phyloP scores from a whole-genome alignment of 2,797 vertebrate species.

The Chrysocyon brachyurus region DNA sequence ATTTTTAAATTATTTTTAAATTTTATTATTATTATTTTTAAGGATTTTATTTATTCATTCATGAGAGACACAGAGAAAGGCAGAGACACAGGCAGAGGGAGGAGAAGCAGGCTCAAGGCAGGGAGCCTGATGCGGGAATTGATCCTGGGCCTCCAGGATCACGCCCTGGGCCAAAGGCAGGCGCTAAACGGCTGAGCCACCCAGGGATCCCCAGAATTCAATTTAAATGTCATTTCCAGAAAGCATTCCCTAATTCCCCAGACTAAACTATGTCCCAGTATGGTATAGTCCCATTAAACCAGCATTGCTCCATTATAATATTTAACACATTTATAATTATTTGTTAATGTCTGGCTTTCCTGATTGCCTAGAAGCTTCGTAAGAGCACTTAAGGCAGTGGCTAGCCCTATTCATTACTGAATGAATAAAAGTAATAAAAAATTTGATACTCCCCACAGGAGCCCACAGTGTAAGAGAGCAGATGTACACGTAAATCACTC shows the following conservation, averaged over 20 bases:
- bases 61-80: too few species aligned
- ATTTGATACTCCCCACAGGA: background rate
- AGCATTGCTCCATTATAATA: background rate
- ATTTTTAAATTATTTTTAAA: too few species aligned
- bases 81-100: too few species aligned
- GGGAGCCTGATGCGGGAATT: too few species aligned
- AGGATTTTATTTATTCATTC: too few species aligned
- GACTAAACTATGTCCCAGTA: background rate
- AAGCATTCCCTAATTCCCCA: background rate
- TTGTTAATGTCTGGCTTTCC: constrained; percentile 33
- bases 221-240: background rate
- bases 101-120: too few species aligned
- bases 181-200: too few species aligned
- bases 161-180: too few species aligned
- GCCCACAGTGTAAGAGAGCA: background rate
- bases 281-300: background rate
- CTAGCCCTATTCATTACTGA: background rate
- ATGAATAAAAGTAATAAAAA: constrained; percentile 45
- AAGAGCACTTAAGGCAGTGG: background rate
- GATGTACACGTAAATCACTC: background rate
- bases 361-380: background rate
- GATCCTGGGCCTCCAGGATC: too few species aligned
- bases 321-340: background rate
- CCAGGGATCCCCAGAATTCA: background rate
- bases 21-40: too few species aligned